Percentiles rank a stretch among this genome's conserved stretches.
These are phyloP conservation scores for Amblyopsis hoosieri DNA, from an alignment of 2,797 vertebrate species.

Conservation along the genomic window DNA sequence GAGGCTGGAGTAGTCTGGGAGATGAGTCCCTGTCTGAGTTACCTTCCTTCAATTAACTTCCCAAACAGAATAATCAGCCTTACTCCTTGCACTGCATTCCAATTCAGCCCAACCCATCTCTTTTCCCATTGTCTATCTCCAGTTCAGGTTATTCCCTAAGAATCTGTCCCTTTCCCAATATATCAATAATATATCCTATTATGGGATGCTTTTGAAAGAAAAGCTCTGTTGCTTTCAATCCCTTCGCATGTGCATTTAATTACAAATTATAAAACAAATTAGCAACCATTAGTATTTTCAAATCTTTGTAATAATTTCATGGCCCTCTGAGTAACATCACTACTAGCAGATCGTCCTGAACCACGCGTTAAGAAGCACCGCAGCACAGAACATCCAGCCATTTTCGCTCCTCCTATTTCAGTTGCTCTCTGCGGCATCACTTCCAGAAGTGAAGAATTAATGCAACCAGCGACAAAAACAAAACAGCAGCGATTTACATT, in stretches of 20 bases:
- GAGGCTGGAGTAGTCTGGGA: constrained; percentile 85
- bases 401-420: constrained; percentile 25
- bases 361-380: no score
- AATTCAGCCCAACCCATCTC: constrained; percentile 74
- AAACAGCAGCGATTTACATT: constrained; percentile 81
- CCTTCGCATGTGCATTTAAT: no score
- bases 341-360: no score
- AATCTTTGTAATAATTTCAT: no score
- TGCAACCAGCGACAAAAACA: constrained; percentile 63
- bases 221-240: no score
- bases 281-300: no score
- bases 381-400: constrained; percentile 29
- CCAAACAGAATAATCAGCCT: constrained; percentile 81
- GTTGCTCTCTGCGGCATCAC: constrained; percentile 16
- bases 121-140: constrained; percentile 9
- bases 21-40: constrained; percentile 73
- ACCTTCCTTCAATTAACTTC: constrained; percentile 90
- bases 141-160: not conserved
- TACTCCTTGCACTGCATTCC: constrained; percentile 84
- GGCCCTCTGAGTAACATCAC: no score
- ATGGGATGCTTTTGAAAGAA: no score
- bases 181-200: no score
- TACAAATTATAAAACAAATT: no score
- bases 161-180: constrained; percentile 10
- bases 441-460: constrained; percentile 57